These are phyloP conservation scores for Acleris laterana DNA, from an alignment of 2,888 invertebrate genomes.

Conservation along the genomic window DNA sequence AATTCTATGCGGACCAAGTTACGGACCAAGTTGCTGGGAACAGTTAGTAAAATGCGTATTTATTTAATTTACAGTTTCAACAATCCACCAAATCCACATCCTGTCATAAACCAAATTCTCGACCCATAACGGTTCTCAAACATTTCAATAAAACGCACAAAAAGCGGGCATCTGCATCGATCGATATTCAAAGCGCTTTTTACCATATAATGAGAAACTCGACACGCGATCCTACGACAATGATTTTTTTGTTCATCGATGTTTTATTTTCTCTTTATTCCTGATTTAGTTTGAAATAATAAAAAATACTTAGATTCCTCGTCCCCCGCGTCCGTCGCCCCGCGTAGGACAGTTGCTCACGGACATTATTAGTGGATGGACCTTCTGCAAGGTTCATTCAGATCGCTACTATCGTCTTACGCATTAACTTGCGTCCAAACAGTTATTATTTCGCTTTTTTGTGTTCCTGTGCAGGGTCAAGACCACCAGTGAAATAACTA, in stretches of 20 bases:
- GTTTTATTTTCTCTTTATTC: conserved; percentile 28
- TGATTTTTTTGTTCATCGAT: conserved; percentile 45
- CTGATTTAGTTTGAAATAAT: background rate
- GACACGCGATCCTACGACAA: conserved; percentile 62
- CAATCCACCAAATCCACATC: background rate
- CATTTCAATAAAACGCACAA: conserved; percentile 69
- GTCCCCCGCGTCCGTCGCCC: background rate
- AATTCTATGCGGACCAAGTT: too few relatives aligned
- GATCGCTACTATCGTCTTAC: too few relatives aligned
- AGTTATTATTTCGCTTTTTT: too few relatives aligned
- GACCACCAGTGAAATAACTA: too few relatives aligned
- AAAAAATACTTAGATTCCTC: background rate
- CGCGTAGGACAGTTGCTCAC: too few relatives aligned
- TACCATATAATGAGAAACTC: conserved; percentile 65
- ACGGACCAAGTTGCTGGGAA: too few relatives aligned
- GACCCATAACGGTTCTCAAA: conserved; percentile 63
- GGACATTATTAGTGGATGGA: too few relatives aligned
- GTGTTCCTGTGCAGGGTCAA: too few relatives aligned
- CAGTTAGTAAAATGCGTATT: too few relatives aligned
- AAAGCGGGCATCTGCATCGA: conserved; percentile 78
- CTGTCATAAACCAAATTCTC: conserved; percentile 56
- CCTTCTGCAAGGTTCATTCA: too few relatives aligned
- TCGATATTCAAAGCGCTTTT: conserved; percentile 70
- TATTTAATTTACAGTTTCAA: too few relatives aligned
- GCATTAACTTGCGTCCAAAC: too few relatives aligned